Base-by-base conservation (phyloP, 2,113 vertebrate genomes). In the Bos javanicus region DNA sequence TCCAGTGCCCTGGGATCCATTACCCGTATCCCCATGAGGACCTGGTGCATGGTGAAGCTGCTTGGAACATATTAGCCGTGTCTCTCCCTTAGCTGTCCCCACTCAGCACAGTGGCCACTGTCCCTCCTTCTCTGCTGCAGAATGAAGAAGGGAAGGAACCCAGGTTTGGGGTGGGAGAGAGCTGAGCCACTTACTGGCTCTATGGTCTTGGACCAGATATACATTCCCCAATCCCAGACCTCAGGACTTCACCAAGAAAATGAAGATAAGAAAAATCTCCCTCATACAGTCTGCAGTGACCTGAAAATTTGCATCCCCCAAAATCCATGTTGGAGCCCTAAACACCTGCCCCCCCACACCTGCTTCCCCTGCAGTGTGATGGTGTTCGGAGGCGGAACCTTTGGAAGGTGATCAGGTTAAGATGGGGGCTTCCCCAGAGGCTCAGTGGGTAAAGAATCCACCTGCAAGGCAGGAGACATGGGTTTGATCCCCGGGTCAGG, bases 1-100 rank as follows among this genome's bases (percentile, higher is more conserved):
- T 59, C 56, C 30, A 19, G 17, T 3, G 33, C 46, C 46, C 7
- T 16, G 23, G 2, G 4, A 7, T 39, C 33, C 62, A 23, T 52
- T 3, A 48, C 25, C 78, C 5, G 1, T 10, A 3, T 28, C 8
- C 2, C 2, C 8, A 6, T 5, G 21, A 48, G 50, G 54, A 8
- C 43, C 15, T 30, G 25, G 33, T 11, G 9, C 50, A 23, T 17
- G 2, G 2, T 14, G 46, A 64, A 52, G 46, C 23, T 82, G 46
- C 46, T 56, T 10, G 1, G 33, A 15, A 4, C n/a, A 46, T 16
- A 25, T 33, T 33, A 23, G 36, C 56, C 52, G 14, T 3, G 7
- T 10, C 48, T 39, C 36, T 23, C 52, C 17, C 52, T 33, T 23
- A 43, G 30, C 26, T 90, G 52, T 33, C 7, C 52, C 71, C 88